Evolutionary conservation across 2,113 vertebrate genomes (phyloP).

Genomic region (Heterotis niloticus): DNA sequence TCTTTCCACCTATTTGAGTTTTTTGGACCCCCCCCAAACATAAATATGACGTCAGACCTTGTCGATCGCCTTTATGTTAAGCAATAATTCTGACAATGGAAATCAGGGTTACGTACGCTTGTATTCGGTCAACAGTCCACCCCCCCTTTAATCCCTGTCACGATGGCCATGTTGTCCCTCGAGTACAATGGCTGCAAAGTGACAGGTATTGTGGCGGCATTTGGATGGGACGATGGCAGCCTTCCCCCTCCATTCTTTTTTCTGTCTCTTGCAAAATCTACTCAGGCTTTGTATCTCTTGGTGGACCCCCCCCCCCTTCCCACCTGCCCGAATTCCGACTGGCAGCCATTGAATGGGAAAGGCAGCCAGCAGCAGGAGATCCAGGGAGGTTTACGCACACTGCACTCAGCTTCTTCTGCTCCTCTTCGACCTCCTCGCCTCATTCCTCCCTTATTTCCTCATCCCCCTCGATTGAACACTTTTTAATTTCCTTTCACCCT

Average conservation of each 20-base stretch:
- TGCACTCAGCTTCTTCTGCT: not conserved
- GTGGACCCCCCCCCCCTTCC: not conserved
- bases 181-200: not conserved
- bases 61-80: too few species aligned
- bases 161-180: not conserved
- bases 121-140: too few species aligned
- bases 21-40: not conserved
- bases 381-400: not conserved
- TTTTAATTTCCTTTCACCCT: not conserved
- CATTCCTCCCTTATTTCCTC: not conserved
- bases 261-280: not conserved
- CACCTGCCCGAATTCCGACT: not conserved
- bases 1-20: not conserved
- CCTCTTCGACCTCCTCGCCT: not conserved
- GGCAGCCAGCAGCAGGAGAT: too few species aligned
- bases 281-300: not conserved
- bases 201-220: not conserved
- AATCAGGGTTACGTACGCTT: too few species aligned
- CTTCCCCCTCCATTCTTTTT: too few species aligned
- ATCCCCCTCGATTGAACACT: not conserved
- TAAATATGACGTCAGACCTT: not conserved
- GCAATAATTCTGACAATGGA: too few species aligned
- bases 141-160: not conserved
- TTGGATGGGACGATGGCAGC: not conserved
- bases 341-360: not conserved